A percentile compares a stretch with the other conserved stretches of the same genome.
Conservation (phyloP, 2,797 vertebrate species). For the Sebastes iracundus region DNA sequence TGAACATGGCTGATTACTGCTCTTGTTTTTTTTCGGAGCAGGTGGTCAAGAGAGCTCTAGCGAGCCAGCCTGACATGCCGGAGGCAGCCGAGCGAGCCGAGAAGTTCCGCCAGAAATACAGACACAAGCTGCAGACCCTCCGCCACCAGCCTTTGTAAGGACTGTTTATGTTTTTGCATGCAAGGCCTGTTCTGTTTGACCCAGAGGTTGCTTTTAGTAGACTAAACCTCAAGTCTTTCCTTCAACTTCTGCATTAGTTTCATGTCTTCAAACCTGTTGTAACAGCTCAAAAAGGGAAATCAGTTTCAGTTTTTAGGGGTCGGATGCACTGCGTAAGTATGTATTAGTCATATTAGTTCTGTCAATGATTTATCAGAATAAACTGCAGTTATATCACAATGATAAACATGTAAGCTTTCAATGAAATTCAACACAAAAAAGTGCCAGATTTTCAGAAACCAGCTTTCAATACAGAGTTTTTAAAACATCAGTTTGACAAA, state of each 20-base stretch:
- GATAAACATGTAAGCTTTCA: not conserved
- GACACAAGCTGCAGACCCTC: constrained; percentile 95
- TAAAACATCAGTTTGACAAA: not conserved
- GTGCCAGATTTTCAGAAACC: not conserved
- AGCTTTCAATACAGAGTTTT: not conserved
- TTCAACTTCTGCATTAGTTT: constrained; percentile 51
- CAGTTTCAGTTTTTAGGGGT: not conserved
- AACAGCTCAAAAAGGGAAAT: not conserved
- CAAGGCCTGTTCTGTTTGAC: not conserved
- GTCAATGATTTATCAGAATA: not conserved
- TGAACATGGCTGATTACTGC: not conserved
- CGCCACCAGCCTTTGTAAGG: constrained; percentile 96
- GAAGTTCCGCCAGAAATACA: constrained; percentile 96
- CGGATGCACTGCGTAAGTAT: not conserved
- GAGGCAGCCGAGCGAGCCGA: constrained; percentile 89
- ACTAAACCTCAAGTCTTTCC: constrained; percentile 24
- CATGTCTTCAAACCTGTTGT: constrained; percentile 30
- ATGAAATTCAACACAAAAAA: not conserved
- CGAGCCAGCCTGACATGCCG: constrained; percentile 90
- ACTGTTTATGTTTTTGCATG: not conserved
- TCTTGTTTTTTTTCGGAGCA: constrained; percentile 49
- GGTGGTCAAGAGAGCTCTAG: constrained; percentile 95
- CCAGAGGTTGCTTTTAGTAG: constrained; percentile 24
- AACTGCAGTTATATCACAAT: not conserved
- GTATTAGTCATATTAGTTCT: not conserved